A percentile compares a stretch with the other conserved stretches of the same genome.
phyloP scores from a whole-genome alignment of 2,113 vertebrate species.

The Eupsittula cactorum region DNA sequence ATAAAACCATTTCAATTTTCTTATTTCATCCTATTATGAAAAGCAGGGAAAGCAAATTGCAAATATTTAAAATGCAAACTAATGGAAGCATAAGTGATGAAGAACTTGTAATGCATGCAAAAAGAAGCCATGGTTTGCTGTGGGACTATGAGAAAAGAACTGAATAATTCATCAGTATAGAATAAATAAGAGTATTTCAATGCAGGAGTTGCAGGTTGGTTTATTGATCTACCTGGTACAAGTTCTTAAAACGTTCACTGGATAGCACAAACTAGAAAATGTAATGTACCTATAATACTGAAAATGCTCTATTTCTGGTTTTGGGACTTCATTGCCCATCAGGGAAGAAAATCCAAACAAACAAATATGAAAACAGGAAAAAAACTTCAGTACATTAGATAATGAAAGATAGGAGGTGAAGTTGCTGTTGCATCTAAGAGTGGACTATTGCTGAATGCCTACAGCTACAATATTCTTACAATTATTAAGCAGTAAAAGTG shows the following conservation, averaged over 20 bases:
- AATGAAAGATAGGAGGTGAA: background rate
- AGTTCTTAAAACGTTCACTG: background rate
- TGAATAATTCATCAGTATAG: conserved; percentile 49
- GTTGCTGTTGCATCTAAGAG: background rate
- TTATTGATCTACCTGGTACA: conserved; percentile 32
- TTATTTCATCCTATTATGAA: conserved; percentile 1
- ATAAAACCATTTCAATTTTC: background rate
- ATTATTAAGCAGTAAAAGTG: background rate
- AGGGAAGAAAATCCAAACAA: background rate
- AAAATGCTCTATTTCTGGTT: background rate
- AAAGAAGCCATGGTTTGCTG: conserved; percentile 1
- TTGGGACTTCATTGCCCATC: background rate
- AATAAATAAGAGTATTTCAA: conserved; percentile 45
- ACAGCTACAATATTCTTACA: background rate
- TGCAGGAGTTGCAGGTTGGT: conserved; percentile 9
- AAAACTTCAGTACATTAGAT: background rate
- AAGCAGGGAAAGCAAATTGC: conserved; percentile 27
- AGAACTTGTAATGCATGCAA: conserved; percentile 14
- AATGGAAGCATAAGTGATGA: conserved; percentile 42
- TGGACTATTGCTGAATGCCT: background rate
- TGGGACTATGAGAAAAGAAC: conserved; percentile 21
- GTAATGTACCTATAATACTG: background rate
- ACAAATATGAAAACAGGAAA: background rate
- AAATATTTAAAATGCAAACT: conserved; percentile 49
- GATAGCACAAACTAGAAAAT: background rate